A percentile compares a stretch with the other conserved stretches of the same genome.
Conservation (phyloP, 2,888 invertebrate species). For the Bimastos eiseni region DNA sequence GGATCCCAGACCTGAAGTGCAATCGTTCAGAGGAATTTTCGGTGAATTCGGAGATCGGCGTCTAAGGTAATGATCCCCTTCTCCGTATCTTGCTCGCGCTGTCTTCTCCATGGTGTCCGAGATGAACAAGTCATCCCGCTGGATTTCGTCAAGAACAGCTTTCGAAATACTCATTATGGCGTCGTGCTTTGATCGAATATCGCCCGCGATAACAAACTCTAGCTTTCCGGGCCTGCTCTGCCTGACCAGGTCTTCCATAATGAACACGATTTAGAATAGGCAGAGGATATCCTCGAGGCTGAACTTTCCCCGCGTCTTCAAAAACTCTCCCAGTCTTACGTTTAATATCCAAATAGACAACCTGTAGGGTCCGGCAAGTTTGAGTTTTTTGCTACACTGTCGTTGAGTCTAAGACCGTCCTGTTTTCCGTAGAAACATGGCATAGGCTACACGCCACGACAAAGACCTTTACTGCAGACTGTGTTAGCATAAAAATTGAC, state of each 20-base stretch:
- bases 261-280: neutral
- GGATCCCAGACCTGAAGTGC: neutral
- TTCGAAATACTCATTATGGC: neutral
- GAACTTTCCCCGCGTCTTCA: neutral
- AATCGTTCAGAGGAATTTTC: neutral
- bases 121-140: neutral
- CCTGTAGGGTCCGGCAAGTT: too few species aligned
- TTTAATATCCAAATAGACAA: too few species aligned
- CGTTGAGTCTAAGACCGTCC: neutral
- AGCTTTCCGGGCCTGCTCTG: neutral
- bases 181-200: neutral
- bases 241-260: neutral
- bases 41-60: neutral
- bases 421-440: neutral
- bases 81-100: neutral
- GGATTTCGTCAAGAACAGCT: neutral
- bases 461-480: too few species aligned
- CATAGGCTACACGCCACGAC: neutral
- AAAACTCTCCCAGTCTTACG: neutral
- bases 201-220: neutral
- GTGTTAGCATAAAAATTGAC: too few species aligned
- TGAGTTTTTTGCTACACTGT: too few species aligned
- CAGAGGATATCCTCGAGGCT: neutral
- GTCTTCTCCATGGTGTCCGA: neutral
- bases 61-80: neutral